Evolutionary conservation across 1,140 invertebrate species (phyloP).

Genomic region (Leptinotarsa defecta): DNA sequence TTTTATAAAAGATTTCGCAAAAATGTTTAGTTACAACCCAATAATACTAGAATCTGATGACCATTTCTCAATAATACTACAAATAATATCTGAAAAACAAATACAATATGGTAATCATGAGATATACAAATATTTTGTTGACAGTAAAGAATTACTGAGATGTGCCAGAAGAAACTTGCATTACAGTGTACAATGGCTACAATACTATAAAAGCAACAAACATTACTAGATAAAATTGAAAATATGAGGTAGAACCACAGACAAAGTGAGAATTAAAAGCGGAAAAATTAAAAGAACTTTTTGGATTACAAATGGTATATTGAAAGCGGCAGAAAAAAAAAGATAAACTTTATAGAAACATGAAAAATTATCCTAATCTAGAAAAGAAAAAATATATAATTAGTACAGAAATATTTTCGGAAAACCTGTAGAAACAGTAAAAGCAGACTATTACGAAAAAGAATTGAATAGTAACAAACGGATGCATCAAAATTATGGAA

Average conservation of each 20-base stretch:
- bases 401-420: neutral
- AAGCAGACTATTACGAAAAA: slow-evolving; percentile 13
- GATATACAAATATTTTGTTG: neutral
- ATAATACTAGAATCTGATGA: neutral
- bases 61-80: no score
- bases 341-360: neutral
- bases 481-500: slow-evolving; percentile 7
- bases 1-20: neutral
- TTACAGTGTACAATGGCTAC: neutral
- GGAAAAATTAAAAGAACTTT: neutral
- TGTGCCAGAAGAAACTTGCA: neutral
- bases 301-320: neutral
- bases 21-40: neutral
- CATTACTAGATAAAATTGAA: neutral
- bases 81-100: neutral
- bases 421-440: neutral
- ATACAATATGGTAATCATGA: slow-evolving; percentile 5
- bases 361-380: slow-evolving; percentile 7
- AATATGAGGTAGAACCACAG: neutral
- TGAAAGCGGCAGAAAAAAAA: neutral
- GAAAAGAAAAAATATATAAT: slow-evolving; percentile 9
- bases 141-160: neutral
- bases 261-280: neutral
- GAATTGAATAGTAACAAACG: neutral
- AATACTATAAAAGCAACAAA: neutral